Base-by-base conservation (phyloP, 1,140 invertebrate genomes). In the Harpegnathos saltator region DNA sequence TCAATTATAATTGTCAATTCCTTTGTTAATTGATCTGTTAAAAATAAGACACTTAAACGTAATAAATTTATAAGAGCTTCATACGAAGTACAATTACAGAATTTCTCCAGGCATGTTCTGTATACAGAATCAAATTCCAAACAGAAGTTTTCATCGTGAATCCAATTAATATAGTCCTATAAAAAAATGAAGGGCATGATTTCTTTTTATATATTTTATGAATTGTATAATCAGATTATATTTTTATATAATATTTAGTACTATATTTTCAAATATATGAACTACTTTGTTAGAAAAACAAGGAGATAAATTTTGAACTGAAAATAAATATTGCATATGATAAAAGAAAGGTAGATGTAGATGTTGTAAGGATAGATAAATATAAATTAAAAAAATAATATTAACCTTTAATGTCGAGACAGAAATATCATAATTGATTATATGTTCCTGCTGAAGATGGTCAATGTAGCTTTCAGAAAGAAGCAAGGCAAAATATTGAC, bases 91-190 rank as follows among this genome's bases (percentile, higher is more conserved):
- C 33, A 12, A 38, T 71, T 56, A 38, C 26, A 11, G 19, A 11
- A 56, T 71, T 71, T 71, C 56, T 19, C 82, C 12, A 87, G 81
- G 26, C 24, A 52, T 44, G 24, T 56, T 52, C 11, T 69, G 5
- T 17, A 69, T 52, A 33, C 15, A 54, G 52, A 38, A 15, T 62
- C n/a, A 4, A 56, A 2, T n/a, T 62, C 1, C 14, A 61, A 17
- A 3, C 17, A 0, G 12, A 75, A 63, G n/a, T 65, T 33, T 5
- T 86, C 84, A 24, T 77, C 22, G 1, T 85, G 50, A 22, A 89
- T 65, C 91, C 91, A 92, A 11, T 90, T 17, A 9, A 91, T 48
- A 52, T 91, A 92, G 85, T 83, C 62, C 91, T 92, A 65, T 29
- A 84, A 85, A 66, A 80, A 63, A 83, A 82, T 19, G n/a, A n/a